Evolutionary conservation across 2,113 vertebrate genomes (phyloP).

Genomic region (Epinephelus cyanopodus): DNA sequence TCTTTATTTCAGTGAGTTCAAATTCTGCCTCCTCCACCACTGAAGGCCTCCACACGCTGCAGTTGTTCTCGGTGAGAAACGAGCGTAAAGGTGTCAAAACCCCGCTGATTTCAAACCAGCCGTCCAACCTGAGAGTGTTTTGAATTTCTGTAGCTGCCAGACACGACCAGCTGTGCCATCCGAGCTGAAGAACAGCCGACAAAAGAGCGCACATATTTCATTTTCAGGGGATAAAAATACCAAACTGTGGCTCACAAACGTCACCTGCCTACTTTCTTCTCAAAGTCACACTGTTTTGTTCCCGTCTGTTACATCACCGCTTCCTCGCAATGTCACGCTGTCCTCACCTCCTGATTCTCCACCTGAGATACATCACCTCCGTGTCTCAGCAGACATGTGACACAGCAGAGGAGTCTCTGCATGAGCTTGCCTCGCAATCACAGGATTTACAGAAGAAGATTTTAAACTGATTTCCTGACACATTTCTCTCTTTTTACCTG

Average conservation of each 20-base stretch:
- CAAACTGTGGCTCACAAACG: not conserved
- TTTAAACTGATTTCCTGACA: not conserved
- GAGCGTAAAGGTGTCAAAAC: not conserved
- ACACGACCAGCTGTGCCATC: not conserved
- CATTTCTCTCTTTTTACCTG: not conserved
- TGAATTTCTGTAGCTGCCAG: not conserved
- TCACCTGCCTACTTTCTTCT: not conserved
- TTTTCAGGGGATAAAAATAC: not conserved
- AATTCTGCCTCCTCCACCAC: no score
- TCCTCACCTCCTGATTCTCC: slow-evolving; percentile 6
- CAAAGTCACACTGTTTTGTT: slow-evolving; percentile 1
- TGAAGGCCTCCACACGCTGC: no score
- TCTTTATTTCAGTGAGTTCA: no score
- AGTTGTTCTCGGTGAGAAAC: not conserved
- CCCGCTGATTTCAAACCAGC: not conserved
- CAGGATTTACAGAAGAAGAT: no score
- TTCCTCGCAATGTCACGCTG: slow-evolving; percentile 1
- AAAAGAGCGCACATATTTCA: not conserved
- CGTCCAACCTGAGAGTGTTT: not conserved
- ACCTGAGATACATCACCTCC: not conserved
- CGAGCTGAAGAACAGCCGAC: not conserved
- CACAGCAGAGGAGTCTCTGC: not conserved
- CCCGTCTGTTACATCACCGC: not conserved
- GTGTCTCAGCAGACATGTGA: not conserved
- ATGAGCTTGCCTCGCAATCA: no score